Base-by-base conservation (phyloP, 2,888 invertebrate genomes). In the Andrena haemorrhoa region DNA sequence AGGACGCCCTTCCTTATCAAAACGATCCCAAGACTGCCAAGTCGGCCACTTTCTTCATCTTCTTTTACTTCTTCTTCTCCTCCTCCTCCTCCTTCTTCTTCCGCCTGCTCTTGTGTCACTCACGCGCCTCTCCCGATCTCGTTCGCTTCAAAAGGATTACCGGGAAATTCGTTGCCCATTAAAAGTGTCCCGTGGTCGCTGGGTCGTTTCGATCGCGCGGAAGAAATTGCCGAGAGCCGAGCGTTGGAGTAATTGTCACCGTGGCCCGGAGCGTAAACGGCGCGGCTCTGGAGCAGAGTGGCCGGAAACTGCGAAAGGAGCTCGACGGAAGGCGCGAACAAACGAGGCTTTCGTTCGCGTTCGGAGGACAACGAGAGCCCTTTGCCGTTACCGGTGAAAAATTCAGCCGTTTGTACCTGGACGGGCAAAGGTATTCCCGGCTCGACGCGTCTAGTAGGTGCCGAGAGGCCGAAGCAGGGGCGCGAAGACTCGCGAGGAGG, bases 1-100 rank as follows among this genome's bases (percentile, higher is more conserved):
- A 84, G 87, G 83, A 75, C 64, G 63, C 58, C 75, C 78, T 85
- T 90, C 81, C 88, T 90, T 89, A 88, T 91, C 90, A 89, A 90
- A 90, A 90, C 87, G 88, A 89, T 88, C 78, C 85, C 78, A 35
- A 75, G 80, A 88, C 85, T 84, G 77, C 84, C 79, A 71, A 75
- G 64, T 75, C 75, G 56, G 60, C 63, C 77, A 41, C 56, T 71
- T 41, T 70, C 63, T 53, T 23, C 47, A 2, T 61, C 51, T 16
- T 69, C n/a, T 10, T 49, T 26, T 58, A 8, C n/a, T 49, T 23
- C 4, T 10, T n/a, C 20, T 41, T 12, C 23, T 35, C 2, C 20
- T 51, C 63, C 49, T 53, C 3, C 29, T 5, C 5, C 49, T 10
- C 2, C n/a, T 41, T 33, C 35, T 47, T 12, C 16, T 41, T 33